Evolutionary conservation across 2,113 vertebrate species (phyloP), one percentile per base, ranked within the genome.

Genomic region (Eptesicus fuscus): DNA sequence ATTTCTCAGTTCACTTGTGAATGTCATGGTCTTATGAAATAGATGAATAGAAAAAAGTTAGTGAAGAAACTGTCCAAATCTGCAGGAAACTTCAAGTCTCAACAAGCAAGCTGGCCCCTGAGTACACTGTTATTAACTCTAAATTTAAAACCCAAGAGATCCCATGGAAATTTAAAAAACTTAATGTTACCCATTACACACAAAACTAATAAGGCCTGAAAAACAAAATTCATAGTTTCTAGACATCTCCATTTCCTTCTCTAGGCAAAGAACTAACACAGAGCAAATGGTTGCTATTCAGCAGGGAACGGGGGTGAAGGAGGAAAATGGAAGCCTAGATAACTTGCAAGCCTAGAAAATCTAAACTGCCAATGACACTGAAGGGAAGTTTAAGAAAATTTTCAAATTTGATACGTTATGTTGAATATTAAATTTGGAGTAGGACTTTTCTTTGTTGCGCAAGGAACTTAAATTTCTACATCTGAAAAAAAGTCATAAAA

Each of bases 401-500:
- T 65, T 59, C 90, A 88, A 93, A 80, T 84, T 28, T 88, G 59
- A 85, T 17, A 80, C 35, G 28, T 22, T 78, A 63, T 10, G 32
- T n/a, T 83, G 44, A 93, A 23, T 73, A 40, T 69, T 95, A 86
- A 53, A 83, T 78, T 5, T 84, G 8, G 32, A 86, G 44, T 40
- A 71, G 13, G 56, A 56, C n/a, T 71, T 95, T 74, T 94, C 65
- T 92, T 78, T 40, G 4, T 73, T 90, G 90, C 1, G 22, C n/a
- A 65, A 67, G 13, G 23, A 93, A 53, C 63, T 95, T 88, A 77
- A 91, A 49, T 88, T 22, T 90, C 65, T 69, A 5, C 14, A 88
- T n/a, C 53, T 85, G 78, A 95, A 69, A 92, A 92, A 28, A 95
- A 76, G 14, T 35, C 80, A 90, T 40, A 92, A 95, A 82, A 84